phyloP scores from a whole-genome alignment of 2,113 vertebrate genomes.

The Eolophus roseicapilla region DNA sequence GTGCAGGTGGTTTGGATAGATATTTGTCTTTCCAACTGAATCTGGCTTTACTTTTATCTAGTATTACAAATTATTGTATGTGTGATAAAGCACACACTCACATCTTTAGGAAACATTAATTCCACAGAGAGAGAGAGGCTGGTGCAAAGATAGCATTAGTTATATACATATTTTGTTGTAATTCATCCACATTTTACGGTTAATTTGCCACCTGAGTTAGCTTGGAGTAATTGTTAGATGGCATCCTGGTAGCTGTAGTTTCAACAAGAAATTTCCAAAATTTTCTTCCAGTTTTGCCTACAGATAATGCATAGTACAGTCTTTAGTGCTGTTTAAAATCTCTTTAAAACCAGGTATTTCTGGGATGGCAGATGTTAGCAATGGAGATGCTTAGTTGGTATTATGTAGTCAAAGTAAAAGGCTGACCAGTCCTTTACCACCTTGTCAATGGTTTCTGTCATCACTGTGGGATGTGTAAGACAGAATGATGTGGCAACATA shows the following conservation, averaged over 20 bases:
- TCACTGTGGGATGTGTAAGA: neutral
- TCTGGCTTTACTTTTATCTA: neutral
- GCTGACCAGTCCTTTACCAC: neutral
- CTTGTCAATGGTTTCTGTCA: neutral
- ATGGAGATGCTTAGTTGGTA: neutral
- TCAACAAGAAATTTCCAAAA: neutral
- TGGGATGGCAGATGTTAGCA: neutral
- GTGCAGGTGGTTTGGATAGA: neutral
- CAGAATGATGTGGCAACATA: neutral
- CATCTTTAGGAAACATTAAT: neutral
- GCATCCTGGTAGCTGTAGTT: neutral
- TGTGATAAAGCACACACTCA: neutral
- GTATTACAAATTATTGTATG: neutral
- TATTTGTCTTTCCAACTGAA: slow-evolving; percentile 19
- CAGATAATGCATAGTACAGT: neutral
- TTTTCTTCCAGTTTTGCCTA: neutral
- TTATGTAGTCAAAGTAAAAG: neutral
- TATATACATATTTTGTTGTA: neutral
- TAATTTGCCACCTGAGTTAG: neutral
- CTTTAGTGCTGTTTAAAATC: neutral
- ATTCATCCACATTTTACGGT: neutral
- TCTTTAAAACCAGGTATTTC: slow-evolving; percentile 6
- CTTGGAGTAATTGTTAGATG: neutral
- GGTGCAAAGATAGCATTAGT: neutral
- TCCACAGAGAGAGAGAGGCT: neutral